These are phyloP conservation scores for Daphoenositta chrysoptera DNA, from an alignment of 2,113 vertebrate genomes.

Conservation along the genomic window DNA sequence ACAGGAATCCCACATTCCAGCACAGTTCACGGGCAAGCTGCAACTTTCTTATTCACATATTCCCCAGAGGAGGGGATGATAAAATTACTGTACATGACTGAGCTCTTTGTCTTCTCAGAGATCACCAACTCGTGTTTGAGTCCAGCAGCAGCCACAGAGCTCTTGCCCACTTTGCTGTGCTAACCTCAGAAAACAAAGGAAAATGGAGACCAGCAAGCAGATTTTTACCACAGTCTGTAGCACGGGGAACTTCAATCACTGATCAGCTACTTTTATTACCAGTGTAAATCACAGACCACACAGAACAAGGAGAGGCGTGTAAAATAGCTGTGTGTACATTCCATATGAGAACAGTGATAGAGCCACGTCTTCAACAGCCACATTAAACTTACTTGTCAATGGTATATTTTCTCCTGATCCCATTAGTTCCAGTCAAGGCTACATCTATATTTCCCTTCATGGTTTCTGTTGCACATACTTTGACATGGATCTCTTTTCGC, in stretches of 20 bases:
- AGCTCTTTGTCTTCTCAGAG: not conserved
- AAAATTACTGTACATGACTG: too few relatives aligned
- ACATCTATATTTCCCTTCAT: slow-evolving; percentile 38
- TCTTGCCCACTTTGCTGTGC: not conserved
- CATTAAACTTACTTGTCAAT: slow-evolving; percentile 35
- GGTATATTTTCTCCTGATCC: slow-evolving; percentile 32
- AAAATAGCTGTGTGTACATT: not conserved
- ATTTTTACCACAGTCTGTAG: not conserved
- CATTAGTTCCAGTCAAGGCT: slow-evolving; percentile 49
- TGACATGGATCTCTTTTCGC: slow-evolving; percentile 38
- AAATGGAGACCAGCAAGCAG: not conserved
- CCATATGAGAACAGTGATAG: not conserved
- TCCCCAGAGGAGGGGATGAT: not conserved
- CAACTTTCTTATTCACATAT: not conserved
- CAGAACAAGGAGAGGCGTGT: not conserved
- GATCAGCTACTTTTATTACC: not conserved
- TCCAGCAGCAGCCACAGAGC: not conserved
- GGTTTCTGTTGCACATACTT: slow-evolving; percentile 19
- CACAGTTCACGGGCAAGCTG: not conserved
- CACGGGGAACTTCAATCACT: not conserved
- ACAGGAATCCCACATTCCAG: not conserved
- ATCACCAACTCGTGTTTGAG: not conserved
- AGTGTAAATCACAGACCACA: not conserved
- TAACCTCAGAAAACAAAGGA: not conserved
- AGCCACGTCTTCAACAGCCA: not conserved